Evolutionary conservation across 2,797 vertebrate species (phyloP), one percentile per base, ranked within the genome.

Genomic region (Iguana delicatissima): DNA sequence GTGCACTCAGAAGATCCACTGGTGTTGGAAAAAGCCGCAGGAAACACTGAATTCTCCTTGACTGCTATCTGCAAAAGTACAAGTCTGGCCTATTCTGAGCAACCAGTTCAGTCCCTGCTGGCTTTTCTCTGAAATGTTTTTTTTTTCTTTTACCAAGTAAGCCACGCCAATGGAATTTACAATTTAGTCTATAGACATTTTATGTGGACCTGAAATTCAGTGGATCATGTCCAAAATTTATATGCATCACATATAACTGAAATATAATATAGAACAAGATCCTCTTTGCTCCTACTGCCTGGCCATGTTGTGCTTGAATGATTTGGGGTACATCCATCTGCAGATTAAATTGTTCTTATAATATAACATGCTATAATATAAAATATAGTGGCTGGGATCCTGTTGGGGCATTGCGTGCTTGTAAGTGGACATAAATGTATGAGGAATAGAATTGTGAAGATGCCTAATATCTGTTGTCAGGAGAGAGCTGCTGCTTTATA

Each of bases 121-220:
- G 12, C n/a, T 84, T 84, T 84, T 84, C 35, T 83, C 81, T 42
- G 38, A 67, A 67, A 29, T 46, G 5, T 1, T 62, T 92, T 93
- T 72, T 77, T 89, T 92, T 93, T 50, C 82, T 91, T 6, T 1
- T 67, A 64, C 5, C 35, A 7, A 46, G 64, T 26, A 83, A 5
- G 38, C 87, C 74, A 91, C 72, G 85, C 64, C 26, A 86, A 64
- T 92, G 3, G 50, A 29, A 89, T 89, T 20, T 32, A 92, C 1
- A 52, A 52, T 18, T 38, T 0, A 0, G 92, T 90, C 87, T 64
- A n/a, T 35, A 64, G 62, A 13, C 2, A 3, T 38, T 32, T 32
- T 84, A 9, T 59, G 69, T 3, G 26, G 0, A 14, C 22, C 52
- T 52, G 50, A 80, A 87, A 50, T 7, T 76, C 10, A 16, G 29